Conservation (phyloP, 2,113 vertebrate species). For the Aptenodytes forsteri region DNA sequence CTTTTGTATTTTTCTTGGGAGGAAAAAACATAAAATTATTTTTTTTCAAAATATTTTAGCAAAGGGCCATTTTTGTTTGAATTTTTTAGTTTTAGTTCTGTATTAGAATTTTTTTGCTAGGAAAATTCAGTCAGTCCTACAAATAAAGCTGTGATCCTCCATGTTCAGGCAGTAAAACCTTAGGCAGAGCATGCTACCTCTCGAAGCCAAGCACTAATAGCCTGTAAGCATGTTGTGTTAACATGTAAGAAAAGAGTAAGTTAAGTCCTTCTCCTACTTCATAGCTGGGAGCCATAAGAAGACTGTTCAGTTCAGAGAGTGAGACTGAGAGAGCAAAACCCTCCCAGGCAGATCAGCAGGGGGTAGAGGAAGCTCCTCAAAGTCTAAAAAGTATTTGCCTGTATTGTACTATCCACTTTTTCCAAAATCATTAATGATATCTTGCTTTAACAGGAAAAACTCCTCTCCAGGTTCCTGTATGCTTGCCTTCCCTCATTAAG, state of each 20-base stretch:
- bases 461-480: not conserved
- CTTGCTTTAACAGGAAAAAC: not conserved
- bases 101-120: not conserved
- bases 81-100: not conserved
- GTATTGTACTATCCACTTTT: not conserved
- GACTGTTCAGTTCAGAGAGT: not conserved
- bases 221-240: not conserved
- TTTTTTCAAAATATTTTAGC: not conserved
- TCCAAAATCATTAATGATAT: not conserved
- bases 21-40: not conserved
- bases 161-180: not conserved
- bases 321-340: slow-evolving; percentile 7
- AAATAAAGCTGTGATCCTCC: not conserved
- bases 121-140: not conserved
- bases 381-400: not conserved
- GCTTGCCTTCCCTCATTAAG: not conserved
- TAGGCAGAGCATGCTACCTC: not conserved
- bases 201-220: not conserved
- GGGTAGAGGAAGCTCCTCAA: not conserved
- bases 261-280: not conserved
- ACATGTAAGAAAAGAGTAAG: not conserved
- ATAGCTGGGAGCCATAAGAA: not conserved
- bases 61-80: not conserved
- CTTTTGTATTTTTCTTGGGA: not conserved
- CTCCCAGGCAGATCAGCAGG: slow-evolving; percentile 18